Percentiles rank a stretch among this genome's conserved stretches.
Conservation (phyloP, 2,113 vertebrate species). For the Camarhynchus parvulus region DNA sequence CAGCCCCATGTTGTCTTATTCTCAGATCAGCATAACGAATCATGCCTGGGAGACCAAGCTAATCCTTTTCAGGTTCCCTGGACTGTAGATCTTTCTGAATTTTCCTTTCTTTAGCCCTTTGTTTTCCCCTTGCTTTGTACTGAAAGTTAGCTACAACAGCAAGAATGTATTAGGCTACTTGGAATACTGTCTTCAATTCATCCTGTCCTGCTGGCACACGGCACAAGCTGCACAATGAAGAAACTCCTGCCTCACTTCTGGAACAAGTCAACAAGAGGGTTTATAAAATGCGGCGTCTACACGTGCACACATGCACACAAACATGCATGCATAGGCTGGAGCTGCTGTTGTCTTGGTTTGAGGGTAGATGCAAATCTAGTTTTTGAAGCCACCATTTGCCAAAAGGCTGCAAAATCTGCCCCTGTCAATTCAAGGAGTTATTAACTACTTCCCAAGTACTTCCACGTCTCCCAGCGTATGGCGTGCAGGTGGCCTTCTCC, state of each 20-base stretch:
- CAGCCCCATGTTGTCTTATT: slow-evolving; percentile 21
- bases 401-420: slow-evolving; percentile 13
- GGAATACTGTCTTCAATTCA: slow-evolving; percentile 50
- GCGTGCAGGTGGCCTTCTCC: slow-evolving; percentile 44
- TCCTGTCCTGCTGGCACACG: slow-evolving; percentile 40
- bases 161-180: slow-evolving; percentile 47
- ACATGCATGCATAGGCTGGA: background rate
- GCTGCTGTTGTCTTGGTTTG: background rate
- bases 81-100: slow-evolving; percentile 65
- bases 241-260: slow-evolving; percentile 5
- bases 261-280: background rate
- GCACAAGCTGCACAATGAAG: background rate
- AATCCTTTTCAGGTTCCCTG: slow-evolving; percentile 68
- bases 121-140: slow-evolving; percentile 59
- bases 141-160: slow-evolving; percentile 46
- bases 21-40: slow-evolving; percentile 63
- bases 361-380: slow-evolving; percentile 13
- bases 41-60: slow-evolving; percentile 56
- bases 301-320: background rate
- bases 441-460: background rate
- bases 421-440: background rate
- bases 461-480: background rate
- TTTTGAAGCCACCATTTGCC: background rate
- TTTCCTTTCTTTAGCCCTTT: slow-evolving; percentile 63
- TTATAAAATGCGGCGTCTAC: background rate